Base-by-base conservation (phyloP, 2,797 vertebrate genomes). In the Coregonus suidteri region DNA sequence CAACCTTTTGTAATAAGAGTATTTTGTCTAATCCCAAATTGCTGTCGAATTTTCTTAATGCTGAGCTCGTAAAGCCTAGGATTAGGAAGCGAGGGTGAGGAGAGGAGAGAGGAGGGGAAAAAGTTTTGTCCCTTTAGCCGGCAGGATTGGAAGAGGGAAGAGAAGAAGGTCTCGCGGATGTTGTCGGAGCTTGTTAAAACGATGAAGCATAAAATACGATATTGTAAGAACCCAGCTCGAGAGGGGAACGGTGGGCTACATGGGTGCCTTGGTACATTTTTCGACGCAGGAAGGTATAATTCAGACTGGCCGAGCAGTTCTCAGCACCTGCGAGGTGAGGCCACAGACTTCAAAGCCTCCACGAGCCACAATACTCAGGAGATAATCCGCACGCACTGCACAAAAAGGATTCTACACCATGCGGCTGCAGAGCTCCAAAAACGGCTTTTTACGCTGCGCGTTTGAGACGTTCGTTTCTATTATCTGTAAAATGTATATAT, bases 21-120 rank as follows among this genome's bases (percentile, higher is more conserved):
- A 95, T 95, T 96, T 95, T 95, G 95, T 96, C 94, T 97, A 96
- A 97, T 96, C 95, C 96, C 93, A 95, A 95, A 95, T 95, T 96
- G 96, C 93, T 91, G 94, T 91, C 91, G 95, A 95, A 93, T 95
- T 95, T 95, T 94, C 94, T 94, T 95, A 95, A 95, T 93, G 94
- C 95, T 95, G 95, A 95, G 92, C 94, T 93, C 92, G 88, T 95
- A 96, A 96, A 96, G 94, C 91, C 95, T 91, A 85, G 95, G 96
- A 96, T 96, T 96, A 96, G 93, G 92, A 88, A 91, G 88, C 79
- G 76, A 80, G 53, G 92, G 92, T 92, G 93, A 92, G 91, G 92
- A 93, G 93, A 93, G 90, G 92, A 92, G 93, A 92, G 93, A 92
- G 91, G 92, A 93, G 93, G 93, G 90, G 92, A 90, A 87, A 92